Evolutionary conservation across 2,113 vertebrate genomes (phyloP).

Genomic region (Barbus barbus): DNA sequence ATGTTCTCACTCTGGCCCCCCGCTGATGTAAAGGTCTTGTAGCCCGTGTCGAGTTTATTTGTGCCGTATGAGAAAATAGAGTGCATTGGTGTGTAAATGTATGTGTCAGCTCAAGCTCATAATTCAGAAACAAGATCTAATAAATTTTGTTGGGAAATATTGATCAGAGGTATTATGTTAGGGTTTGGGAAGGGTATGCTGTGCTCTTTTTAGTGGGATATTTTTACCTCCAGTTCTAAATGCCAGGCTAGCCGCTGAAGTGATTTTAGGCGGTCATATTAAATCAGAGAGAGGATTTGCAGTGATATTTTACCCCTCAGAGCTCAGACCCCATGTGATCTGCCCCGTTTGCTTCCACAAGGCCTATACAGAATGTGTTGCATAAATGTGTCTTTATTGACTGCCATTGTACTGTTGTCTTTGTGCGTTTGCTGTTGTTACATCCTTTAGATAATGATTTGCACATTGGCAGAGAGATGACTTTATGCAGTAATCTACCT

Average conservation of each 20-base stretch:
- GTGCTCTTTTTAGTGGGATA: slow-evolving; percentile 37
- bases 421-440: neutral
- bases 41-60: slow-evolving; percentile 15
- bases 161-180: slow-evolving; percentile 44
- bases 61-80: no score
- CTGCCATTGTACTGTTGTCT: slow-evolving; percentile 7
- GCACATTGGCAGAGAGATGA: neutral
- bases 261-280: slow-evolving; percentile 69
- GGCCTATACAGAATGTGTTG: neutral
- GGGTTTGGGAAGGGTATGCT: slow-evolving; percentile 40
- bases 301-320: slow-evolving; percentile 59
- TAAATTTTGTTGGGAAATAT: slow-evolving; percentile 54
- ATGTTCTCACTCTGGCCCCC: neutral
- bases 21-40: neutral
- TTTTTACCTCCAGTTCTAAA: slow-evolving; percentile 46
- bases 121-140: slow-evolving; percentile 48
- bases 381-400: neutral
- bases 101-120: slow-evolving; percentile 19
- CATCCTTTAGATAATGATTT: neutral
- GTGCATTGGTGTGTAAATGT: slow-evolving; percentile 3
- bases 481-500: neutral
- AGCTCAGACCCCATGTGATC: slow-evolving; percentile 65
- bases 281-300: slow-evolving; percentile 70
- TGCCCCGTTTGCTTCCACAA: slow-evolving; percentile 24
- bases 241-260: slow-evolving; percentile 42